Evolutionary conservation across 2,888 invertebrate genomes (phyloP), one percentile per base, ranked within the genome.

Genomic region (Bugula neritina): DNA sequence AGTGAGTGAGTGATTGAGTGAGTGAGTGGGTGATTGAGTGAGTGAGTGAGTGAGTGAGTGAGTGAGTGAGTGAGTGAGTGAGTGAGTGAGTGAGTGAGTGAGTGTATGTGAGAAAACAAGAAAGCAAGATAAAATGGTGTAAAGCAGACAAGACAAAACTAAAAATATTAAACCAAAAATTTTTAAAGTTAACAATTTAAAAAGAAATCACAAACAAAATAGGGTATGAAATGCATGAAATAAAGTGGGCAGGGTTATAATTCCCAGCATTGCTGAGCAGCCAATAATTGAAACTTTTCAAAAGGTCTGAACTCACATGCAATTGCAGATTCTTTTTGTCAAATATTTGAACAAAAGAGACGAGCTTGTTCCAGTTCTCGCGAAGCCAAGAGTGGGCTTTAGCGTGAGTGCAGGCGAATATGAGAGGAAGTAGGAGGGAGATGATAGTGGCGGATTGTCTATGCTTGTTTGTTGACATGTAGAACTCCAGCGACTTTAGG

Each of bases 381-480:
- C 75, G 73, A n/a, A 80, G 71, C 80, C 80, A 81, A 0, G 73
- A 73, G 27, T 75, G 72, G 0, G 80, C 80, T 27, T 74, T 74
- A 1, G 75, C 72, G 21, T 76, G 72, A 52, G 77, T 78, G 23
- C 75, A 74, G 21, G 79, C 71, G n/a, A 71, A 71, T 35, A 76
- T 75, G 35, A 80, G 73, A 72, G 80, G 73, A 1, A 78, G 79
- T 52, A 80, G 73, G 31, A 80, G 77, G 34, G 75, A 75, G 5
- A 74, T 54, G 10, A 75, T 69, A 43, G 75, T 72, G 5, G 5
- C 34, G 2, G 63, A 29, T 34, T 63, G 63, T 13, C 5, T 63
- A 27, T 63, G 63, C 27, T 63, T 63, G 31, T 21, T 63, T 5
- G 63, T 63, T 5, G 29, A 63, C 5, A 31, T 13, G 31, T 63